These are phyloP conservation scores for Aselliscus stoliczkanus DNA, from an alignment of 2,797 vertebrate genomes.

Conservation along the genomic window DNA sequence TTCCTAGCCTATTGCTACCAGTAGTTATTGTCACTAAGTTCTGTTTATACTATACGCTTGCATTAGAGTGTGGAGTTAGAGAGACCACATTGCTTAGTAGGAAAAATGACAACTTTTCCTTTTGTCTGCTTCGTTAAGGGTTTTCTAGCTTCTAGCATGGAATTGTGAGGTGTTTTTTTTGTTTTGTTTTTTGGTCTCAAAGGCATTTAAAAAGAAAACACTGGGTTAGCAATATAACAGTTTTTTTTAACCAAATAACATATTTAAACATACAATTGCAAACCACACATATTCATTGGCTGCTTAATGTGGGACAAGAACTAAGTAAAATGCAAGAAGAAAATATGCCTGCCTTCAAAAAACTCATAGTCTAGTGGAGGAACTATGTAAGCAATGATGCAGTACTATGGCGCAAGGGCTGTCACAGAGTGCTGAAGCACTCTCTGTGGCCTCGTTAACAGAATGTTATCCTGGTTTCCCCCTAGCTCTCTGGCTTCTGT, in stretches of 20 bases:
- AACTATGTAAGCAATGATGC: background rate
- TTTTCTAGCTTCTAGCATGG: background rate
- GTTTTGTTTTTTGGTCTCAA: background rate
- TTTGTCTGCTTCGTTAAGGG: background rate
- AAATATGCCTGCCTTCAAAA: background rate
- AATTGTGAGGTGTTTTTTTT: too few species aligned
- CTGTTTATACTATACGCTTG: background rate
- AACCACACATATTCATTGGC: background rate
- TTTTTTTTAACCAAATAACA: background rate
- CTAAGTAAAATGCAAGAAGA: background rate
- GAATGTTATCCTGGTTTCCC: background rate
- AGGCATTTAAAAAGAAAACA: background rate
- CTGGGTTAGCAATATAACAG: background rate
- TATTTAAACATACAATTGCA: background rate
- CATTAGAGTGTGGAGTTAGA: background rate
- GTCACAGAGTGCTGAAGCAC: background rate
- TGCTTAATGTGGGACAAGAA: background rate
- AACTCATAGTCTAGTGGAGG: background rate
- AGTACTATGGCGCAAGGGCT: fast-evolving
- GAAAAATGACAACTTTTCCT: background rate
- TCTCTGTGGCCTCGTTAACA: background rate
- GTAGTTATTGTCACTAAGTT: background rate
- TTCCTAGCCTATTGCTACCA: background rate
- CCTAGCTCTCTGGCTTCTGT: background rate
- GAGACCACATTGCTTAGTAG: background rate